Evolutionary conservation across 2,797 vertebrate species (phyloP).

Genomic region (Sebastes wilsoni): DNA sequence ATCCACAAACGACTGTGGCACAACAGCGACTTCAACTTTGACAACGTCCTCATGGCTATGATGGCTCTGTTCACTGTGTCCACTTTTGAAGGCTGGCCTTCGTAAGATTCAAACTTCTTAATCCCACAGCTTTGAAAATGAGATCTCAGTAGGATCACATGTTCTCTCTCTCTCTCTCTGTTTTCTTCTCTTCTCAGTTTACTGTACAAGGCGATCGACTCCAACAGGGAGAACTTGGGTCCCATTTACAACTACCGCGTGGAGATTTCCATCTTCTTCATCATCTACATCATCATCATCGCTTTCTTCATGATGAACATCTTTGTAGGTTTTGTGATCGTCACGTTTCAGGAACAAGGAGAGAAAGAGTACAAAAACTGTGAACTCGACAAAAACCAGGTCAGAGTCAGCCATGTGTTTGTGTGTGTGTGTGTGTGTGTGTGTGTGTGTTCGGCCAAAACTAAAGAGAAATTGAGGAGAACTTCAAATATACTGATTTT

Average conservation of each 20-base stretch:
- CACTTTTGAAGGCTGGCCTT: slow-evolving; percentile 99
- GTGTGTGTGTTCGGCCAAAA: neutral
- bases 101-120: slow-evolving; percentile 84
- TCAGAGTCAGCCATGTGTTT: slow-evolving; percentile 67
- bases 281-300: slow-evolving; percentile 99
- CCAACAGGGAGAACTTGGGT: slow-evolving; percentile 94
- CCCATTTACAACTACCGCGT: slow-evolving; percentile 98
- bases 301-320: slow-evolving; percentile 99
- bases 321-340: slow-evolving; percentile 99
- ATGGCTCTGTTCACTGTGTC: slow-evolving; percentile 99
- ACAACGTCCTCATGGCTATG: slow-evolving; percentile 98
- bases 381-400: slow-evolving; percentile 99
- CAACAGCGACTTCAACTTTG: slow-evolving; percentile 99
- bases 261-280: slow-evolving; percentile 99
- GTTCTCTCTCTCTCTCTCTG: neutral
- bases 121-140: neutral
- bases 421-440: neutral
- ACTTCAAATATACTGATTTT: neutral
- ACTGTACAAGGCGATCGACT: slow-evolving; percentile 98
- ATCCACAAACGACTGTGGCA: slow-evolving; percentile 93
- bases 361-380: slow-evolving; percentile 99
- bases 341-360: slow-evolving; percentile 99
- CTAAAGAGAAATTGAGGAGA: neutral
- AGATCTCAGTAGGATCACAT: neutral
- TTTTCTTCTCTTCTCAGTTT: slow-evolving; percentile 81